Percentiles rank a stretch among this genome's conserved stretches.
phyloP scores from a whole-genome alignment of 2,888 invertebrate species.

The Bimastos eiseni region DNA sequence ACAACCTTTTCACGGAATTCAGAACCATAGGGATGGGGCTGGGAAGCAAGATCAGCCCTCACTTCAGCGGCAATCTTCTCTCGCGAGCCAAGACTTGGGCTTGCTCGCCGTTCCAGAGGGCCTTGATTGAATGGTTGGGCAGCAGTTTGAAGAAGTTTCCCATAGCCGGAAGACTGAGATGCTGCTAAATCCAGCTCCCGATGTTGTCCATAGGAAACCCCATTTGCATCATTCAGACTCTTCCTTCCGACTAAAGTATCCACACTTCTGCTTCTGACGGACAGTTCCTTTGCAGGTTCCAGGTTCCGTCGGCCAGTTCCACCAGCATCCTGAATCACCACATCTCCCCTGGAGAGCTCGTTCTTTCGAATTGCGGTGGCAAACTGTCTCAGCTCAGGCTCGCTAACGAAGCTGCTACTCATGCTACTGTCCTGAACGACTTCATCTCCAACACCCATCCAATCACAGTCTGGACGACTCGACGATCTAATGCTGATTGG shows the following conservation, averaged over 20 bases:
- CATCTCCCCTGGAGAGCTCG: not conserved
- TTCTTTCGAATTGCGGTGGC: not conserved
- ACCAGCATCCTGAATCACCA: not conserved
- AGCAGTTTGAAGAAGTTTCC: not conserved
- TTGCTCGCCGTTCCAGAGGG: not conserved
- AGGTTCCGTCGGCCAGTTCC: not conserved
- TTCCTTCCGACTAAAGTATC: not conserved
- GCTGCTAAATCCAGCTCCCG: not conserved
- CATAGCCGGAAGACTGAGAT: not conserved
- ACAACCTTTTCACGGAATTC: not conserved
- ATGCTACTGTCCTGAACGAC: not conserved
- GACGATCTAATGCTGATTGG: not conserved
- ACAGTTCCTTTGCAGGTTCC: not conserved
- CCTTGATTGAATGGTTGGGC: not conserved
- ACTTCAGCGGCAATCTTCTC: slow-evolving; percentile 7
- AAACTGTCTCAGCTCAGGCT: slow-evolving; percentile 14
- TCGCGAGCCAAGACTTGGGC: not conserved
- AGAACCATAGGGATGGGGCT: not conserved
- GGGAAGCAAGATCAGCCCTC: not conserved
- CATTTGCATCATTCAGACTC: not conserved
- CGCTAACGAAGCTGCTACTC: slow-evolving; percentile 20
- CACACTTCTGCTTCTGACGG: slow-evolving; percentile 15
- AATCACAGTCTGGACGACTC: not conserved
- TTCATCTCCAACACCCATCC: not conserved
- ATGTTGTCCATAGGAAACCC: not conserved